Evolutionary conservation across 1,140 invertebrate species (phyloP), one percentile per base, ranked within the genome.

Genomic region (Drosophila sp.): DNA sequence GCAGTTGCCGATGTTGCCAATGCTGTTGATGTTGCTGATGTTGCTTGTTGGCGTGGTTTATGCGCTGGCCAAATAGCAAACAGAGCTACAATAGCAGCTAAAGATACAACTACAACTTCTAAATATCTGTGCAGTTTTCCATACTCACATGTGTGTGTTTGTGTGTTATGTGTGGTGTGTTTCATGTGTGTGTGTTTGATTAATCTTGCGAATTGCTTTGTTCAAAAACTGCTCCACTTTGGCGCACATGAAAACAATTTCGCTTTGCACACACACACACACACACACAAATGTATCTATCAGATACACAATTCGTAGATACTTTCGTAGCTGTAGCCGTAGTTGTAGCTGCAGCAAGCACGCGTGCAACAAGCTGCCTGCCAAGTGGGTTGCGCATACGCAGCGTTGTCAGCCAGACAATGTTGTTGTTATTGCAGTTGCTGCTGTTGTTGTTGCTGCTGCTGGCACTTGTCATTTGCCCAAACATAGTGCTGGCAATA

Each of bases 121-220:
- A 58, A 36, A 4, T 58, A 34, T 13, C 36, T 29, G 18, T 54
- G 41, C n/a, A 69, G 66, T 72, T 76, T 76, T 75, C 76, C 72
- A 69, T 66, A 81, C 78, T 41, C 64, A 78, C 66, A 66, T 50
- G 43, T 62, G 61, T 43, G 13, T 43, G 8, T 25, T 0, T 46
- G 7, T 25, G 7, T n/a, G n/a, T n/a, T 46, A 5, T 46, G 7
- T 46, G 43, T 40, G 25, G 41, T 72, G 45, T 77, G 62, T 72
- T 14, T 59, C 36, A n/a, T n/a, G n/a, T 65, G 70, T 48, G 64
- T 71, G 38, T 74, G 59, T 84, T 79, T 89, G 83, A 89, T 89
- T 89, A 89, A 89, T 89, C 87, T 87, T 89, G 83, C 79, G 84
- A 89, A 89, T 89, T 89, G 83, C 83, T 89, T 89, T 89, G 83